Base-by-base conservation (phyloP, 2,797 vertebrate species). In the Gastrophryne carolinensis region DNA sequence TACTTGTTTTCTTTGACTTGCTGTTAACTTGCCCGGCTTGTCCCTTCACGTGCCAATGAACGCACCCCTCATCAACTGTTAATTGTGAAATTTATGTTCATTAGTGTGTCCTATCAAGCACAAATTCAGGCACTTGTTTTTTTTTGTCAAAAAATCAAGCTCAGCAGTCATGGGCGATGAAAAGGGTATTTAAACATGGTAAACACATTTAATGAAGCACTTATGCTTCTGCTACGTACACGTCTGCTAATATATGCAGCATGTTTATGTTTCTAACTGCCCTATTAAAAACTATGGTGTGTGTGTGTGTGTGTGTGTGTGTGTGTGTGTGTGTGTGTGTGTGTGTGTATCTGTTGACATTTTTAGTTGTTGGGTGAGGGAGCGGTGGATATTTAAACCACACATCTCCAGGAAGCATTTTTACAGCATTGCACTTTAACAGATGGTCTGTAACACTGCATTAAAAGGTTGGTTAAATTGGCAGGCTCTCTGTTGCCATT, bases 31-130 rank as follows among this genome's bases (percentile, higher is more conserved):
- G 72, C 58, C 50, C 49, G 53, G 52, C 13, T 34, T 75, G 50
- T 24, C 27, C 39, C 39, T 49, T 74, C 52, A 44, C 49, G 49
- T 58, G 29, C 52, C 72, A 74, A 66, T 66, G 29, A 66, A 74
- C 34, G 41, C 52, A 74, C 23, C 26, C 44, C 49, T n/a, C 56
- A 47, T 41, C 39, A 27, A 57, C 61, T 66, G 5, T 32, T 70
- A 29, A 54, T 65, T 23, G 44, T 64, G 24, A 64, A 56, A 35
- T 56, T 24, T 39, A 73, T 54, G 54, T 54, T 73, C 35, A 56
- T 73, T 60, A 60, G 41, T 24, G 12, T 67, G 21, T 15, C 66
- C 66, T 39, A 57, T 69, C 50, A 29, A 19, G 26, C 50, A 39
- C 21, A 57, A 35, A 58, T 34, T 39, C 49, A 13, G 15, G 27